Conservation (phyloP, 2,888 invertebrate genomes). For the Carterocephalus palaemon region DNA sequence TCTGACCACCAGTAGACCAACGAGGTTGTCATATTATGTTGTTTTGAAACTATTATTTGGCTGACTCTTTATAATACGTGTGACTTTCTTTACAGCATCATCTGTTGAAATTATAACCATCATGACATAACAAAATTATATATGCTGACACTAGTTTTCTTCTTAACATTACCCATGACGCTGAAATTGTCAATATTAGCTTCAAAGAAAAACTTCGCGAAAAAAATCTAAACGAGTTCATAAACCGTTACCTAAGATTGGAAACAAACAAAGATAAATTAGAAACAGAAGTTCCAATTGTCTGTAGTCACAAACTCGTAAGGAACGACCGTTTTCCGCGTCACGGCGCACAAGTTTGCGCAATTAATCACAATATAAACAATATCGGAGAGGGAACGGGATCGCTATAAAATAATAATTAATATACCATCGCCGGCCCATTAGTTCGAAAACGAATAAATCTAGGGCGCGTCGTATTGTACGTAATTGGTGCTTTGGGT, state of each 20-base stretch:
- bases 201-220: too few relatives aligned
- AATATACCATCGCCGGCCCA: slow-evolving; percentile 44
- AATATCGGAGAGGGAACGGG: slow-evolving; percentile 39
- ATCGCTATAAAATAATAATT: slow-evolving; percentile 49
- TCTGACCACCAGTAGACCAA: too few relatives aligned
- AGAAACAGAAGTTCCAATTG: slow-evolving; percentile 23
- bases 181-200: too few relatives aligned
- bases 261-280: slow-evolving; percentile 20
- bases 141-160: too few relatives aligned
- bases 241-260: slow-evolving; percentile 9
- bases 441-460: slow-evolving; percentile 45
- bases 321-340: slow-evolving; percentile 23
- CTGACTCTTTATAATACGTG: too few relatives aligned
- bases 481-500: slow-evolving; percentile 35
- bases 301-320: slow-evolving; percentile 24
- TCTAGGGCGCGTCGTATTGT: slow-evolving; percentile 40
- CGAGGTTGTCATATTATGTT: too few relatives aligned
- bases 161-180: too few relatives aligned
- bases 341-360: slow-evolving; percentile 31
- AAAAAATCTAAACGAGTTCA: too few relatives aligned
- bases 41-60: too few relatives aligned
- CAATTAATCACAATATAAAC: slow-evolving; percentile 54
- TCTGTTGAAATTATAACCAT: too few relatives aligned
- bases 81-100: too few relatives aligned
- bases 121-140: too few relatives aligned